Conservation (phyloP, 2,888 invertebrate genomes). For the Timema cristinae region DNA sequence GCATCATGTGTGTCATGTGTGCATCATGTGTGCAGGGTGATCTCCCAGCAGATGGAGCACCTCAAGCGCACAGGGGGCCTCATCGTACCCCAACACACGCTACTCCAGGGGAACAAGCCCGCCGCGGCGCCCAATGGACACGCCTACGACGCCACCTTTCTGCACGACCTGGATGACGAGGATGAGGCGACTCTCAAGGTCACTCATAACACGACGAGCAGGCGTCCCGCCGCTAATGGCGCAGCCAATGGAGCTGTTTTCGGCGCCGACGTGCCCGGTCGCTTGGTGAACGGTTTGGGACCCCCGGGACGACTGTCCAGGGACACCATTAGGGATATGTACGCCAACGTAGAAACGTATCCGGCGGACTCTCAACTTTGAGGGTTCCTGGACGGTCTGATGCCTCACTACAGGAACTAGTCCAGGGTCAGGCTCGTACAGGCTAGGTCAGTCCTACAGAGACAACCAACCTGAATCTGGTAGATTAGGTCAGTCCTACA, state of each 20-base stretch:
- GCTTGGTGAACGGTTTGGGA: conserved; percentile 8
- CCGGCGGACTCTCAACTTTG: conserved; percentile 41
- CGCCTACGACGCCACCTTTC: conserved; percentile 30
- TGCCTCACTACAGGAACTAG: no score
- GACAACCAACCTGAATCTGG: no score
- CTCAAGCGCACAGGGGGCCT: conserved; percentile 32
- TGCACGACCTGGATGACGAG: conserved; percentile 35
- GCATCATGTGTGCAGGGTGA: conserved; percentile 42
- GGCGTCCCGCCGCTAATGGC: conserved; percentile 32
- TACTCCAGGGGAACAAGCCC: conserved; percentile 14
- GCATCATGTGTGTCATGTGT: no score
- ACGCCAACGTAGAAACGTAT: conserved; percentile 47
- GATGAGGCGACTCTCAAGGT: conserved; percentile 41
- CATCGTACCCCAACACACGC: conserved; percentile 33
- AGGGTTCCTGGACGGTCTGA: no score
- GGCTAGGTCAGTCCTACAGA: no score
- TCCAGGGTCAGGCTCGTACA: no score
- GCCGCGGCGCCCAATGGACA: conserved; percentile 11
- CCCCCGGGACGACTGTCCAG: conserved; percentile 37
- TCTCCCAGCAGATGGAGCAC: conserved; percentile 64
- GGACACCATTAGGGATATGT: conserved; percentile 43
- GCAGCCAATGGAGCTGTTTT: conserved; percentile 16
- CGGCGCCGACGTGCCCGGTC: conserved; percentile 12
- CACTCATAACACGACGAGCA: conserved; percentile 41
- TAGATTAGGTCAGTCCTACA: no score